Conservation (phyloP, 1,140 invertebrate species). For the Neoseiulus cucumeris region DNA sequence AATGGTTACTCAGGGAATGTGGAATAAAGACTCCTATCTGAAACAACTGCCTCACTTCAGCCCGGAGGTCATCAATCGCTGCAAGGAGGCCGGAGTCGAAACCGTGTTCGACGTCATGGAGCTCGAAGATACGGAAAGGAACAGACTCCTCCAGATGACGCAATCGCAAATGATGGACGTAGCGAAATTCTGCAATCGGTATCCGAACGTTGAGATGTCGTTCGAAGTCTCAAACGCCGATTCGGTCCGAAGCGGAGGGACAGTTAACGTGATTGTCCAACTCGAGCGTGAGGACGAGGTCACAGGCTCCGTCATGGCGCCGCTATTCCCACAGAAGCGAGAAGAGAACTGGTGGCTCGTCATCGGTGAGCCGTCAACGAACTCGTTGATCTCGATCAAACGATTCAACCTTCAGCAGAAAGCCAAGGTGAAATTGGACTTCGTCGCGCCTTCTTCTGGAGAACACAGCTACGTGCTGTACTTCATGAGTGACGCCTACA, state of each 20-base stretch:
- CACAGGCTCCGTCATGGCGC: slow-evolving; percentile 87
- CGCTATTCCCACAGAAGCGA: slow-evolving; percentile 89
- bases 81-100: slow-evolving; percentile 74
- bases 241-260: slow-evolving; percentile 45
- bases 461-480: slow-evolving; percentile 81
- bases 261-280: slow-evolving; percentile 69
- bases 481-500: slow-evolving; percentile 96
- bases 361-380: slow-evolving; percentile 82
- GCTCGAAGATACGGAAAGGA: slow-evolving; percentile 80
- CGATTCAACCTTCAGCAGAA: slow-evolving; percentile 77
- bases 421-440: slow-evolving; percentile 82
- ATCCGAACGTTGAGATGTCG: slow-evolving; percentile 92
- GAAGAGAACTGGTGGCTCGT: slow-evolving; percentile 99
- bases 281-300: slow-evolving; percentile 91
- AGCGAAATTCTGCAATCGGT: slow-evolving; percentile 91
- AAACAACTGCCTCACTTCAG: slow-evolving; percentile 93
- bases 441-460: slow-evolving; percentile 59
- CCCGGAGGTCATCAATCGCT: slow-evolving; percentile 66
- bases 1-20: slow-evolving; percentile 99
- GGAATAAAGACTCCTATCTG: slow-evolving; percentile 92
- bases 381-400: slow-evolving; percentile 89
- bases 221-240: slow-evolving; percentile 77
- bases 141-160: slow-evolving; percentile 56
- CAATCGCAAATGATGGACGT: slow-evolving; percentile 87
- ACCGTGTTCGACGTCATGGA: slow-evolving; percentile 98